These are phyloP conservation scores for Leptura quadrifasciata DNA, from an alignment of 2,888 invertebrate species.

Conservation along the genomic window DNA sequence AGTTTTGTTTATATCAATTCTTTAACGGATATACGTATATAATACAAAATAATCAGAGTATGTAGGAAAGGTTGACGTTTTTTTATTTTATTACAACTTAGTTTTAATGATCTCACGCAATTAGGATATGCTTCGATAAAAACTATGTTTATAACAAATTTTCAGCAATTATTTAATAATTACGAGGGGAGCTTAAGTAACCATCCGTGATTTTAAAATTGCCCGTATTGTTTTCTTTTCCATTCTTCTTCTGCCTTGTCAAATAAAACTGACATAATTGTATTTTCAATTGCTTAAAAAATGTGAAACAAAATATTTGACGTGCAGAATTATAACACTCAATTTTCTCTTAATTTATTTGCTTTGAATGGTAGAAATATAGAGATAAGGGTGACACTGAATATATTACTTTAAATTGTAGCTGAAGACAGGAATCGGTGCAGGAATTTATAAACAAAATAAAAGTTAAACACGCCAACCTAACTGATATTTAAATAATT, in stretches of 20 bases:
- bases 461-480: too few relatives aligned
- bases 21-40: slow-evolving; percentile 27
- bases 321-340: neutral
- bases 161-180: slow-evolving; percentile 29
- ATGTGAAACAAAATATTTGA: neutral
- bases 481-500: too few relatives aligned
- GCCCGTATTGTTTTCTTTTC: neutral
- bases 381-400: too few relatives aligned
- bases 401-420: too few relatives aligned
- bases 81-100: slow-evolving; percentile 16
- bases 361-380: too few relatives aligned
- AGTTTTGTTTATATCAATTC: neutral
- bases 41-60: slow-evolving; percentile 37
- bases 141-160: slow-evolving; percentile 21
- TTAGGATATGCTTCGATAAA: slow-evolving; percentile 13
- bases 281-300: neutral
- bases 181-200: neutral
- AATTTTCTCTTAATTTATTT: too few relatives aligned
- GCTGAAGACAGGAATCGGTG: too few relatives aligned
- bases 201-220: slow-evolving; percentile 23
- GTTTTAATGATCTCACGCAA: slow-evolving; percentile 29
- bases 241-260: neutral
- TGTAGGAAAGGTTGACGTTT: slow-evolving; percentile 32
- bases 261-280: neutral
- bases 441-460: too few relatives aligned